Evolutionary conservation across 92 coral and sea anemone species (phyloP).

Genomic region (Porites lobata): DNA sequence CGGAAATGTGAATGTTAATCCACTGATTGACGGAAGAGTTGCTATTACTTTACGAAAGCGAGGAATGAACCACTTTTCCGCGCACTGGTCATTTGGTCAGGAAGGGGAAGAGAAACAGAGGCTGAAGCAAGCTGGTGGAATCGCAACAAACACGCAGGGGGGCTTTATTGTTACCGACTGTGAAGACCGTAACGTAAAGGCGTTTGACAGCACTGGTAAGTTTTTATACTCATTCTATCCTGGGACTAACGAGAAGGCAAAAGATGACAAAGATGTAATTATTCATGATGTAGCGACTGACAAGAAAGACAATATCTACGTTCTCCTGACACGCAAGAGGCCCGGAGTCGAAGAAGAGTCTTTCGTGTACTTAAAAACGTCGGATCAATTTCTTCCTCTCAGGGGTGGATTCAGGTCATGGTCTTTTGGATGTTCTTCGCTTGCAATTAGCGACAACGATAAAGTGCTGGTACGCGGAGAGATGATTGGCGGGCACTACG

Average conservation of each 20-base stretch:
- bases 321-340: neutral
- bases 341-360: neutral
- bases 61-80: neutral
- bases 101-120: slow-evolving; percentile 22
- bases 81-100: slow-evolving; percentile 28
- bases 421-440: slow-evolving; percentile 3
- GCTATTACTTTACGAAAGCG: neutral
- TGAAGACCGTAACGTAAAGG: slow-evolving; percentile 45
- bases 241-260: neutral
- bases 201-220: slow-evolving; percentile 49
- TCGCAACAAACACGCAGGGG: slow-evolving; percentile 48
- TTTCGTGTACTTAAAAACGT: neutral
- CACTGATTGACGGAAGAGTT: slow-evolving; percentile 10
- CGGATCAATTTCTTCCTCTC: neutral
- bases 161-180: slow-evolving; percentile 62
- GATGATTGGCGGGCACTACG: neutral
- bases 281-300: slow-evolving; percentile 46
- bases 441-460: neutral
- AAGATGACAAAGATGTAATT: too few relatives aligned
- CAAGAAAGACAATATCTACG: slow-evolving; percentile 34
- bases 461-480: slow-evolving; percentile 27
- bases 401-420: slow-evolving; percentile 1
- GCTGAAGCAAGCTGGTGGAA: slow-evolving; percentile 36
- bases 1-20: neutral
- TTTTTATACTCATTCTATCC: slow-evolving; percentile 42